Conservation (phyloP, 2,888 invertebrate species). For the Tuta absoluta region DNA sequence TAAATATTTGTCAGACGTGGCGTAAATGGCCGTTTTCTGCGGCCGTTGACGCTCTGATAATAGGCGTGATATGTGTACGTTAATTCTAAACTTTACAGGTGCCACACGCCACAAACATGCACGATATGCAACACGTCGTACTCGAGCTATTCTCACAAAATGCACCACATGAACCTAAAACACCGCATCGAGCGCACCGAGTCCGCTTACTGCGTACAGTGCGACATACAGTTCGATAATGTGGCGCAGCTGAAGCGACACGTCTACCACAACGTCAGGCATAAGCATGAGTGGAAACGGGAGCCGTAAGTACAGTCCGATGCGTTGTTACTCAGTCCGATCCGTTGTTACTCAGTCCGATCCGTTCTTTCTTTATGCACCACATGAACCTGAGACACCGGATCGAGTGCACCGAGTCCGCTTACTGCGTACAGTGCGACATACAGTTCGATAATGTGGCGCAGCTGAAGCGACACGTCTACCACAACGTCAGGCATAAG, state of each 20-base stretch:
- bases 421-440: too few relatives aligned
- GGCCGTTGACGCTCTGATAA: too few relatives aligned
- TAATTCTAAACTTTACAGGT: slow-evolving; percentile 9
- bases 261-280: slow-evolving; percentile 37
- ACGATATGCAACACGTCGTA: slow-evolving; percentile 29
- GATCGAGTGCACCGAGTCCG: too few relatives aligned
- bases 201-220: slow-evolving; percentile 50
- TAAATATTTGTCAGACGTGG: too few relatives aligned
- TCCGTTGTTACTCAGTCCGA: too few relatives aligned
- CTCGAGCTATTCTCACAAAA: background rate
- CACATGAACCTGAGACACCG: too few relatives aligned
- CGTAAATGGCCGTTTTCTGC: too few relatives aligned
- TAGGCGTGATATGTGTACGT: background rate
- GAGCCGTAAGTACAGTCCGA: slow-evolving; percentile 33
- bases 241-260: slow-evolving; percentile 41
- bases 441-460: too few relatives aligned
- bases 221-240: slow-evolving; percentile 47
- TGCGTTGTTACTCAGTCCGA: too few relatives aligned
- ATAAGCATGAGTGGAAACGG: slow-evolving; percentile 32
- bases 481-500: too few relatives aligned
- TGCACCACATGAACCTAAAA: slow-evolving; percentile 12
- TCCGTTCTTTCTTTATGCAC: too few relatives aligned
- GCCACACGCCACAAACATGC: slow-evolving; percentile 30
- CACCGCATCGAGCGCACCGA: slow-evolving; percentile 35
- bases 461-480: too few relatives aligned